Conservation (phyloP, 1,140 invertebrate species). For the Drosophila sechellia region DNA sequence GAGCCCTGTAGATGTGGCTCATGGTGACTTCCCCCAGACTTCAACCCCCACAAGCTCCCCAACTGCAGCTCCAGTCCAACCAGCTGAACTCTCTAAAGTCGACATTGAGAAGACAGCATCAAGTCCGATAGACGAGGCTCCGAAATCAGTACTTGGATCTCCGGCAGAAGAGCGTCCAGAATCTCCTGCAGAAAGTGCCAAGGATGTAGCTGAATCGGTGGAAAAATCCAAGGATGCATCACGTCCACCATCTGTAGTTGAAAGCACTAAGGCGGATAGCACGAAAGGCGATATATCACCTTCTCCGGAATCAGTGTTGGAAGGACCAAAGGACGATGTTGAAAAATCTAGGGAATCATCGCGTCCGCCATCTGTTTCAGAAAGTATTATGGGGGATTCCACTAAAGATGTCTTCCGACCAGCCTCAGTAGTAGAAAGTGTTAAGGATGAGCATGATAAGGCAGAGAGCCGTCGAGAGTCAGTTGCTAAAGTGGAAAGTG, state of each 20-base stretch:
- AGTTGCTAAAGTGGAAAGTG: constrained; percentile 5
- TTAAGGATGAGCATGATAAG: constrained; percentile 1
- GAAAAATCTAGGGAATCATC: constrained; percentile 10
- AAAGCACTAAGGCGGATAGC: constrained; percentile 16
- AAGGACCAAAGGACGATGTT: constrained; percentile 26
- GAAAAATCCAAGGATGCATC: constrained; percentile 21
- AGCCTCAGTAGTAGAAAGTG: constrained; percentile 2
- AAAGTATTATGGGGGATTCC: constrained; percentile 11
- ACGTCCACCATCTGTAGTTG: constrained; percentile 23
- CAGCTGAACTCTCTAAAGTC: constrained; percentile 22
- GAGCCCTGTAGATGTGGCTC: constrained; percentile 38
- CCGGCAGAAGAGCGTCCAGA: constrained; percentile 13
- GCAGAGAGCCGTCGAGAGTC: constrained; percentile 27
- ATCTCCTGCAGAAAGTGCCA: constrained; percentile 42
- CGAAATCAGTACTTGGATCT: constrained; percentile 15
- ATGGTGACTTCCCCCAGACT: constrained; percentile 29
- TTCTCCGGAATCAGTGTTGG: not conserved
- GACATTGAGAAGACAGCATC: constrained; percentile 20
- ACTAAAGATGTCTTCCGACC: not conserved
- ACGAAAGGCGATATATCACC: constrained; percentile 6
- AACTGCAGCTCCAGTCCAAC: not conserved
- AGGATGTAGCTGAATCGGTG: constrained; percentile 37
- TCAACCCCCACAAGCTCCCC: constrained; percentile 26
- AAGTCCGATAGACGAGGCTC: constrained; percentile 34
- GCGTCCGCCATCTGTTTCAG: constrained; percentile 34